Evolutionary conservation across 2,797 vertebrate species (phyloP), one percentile per base, ranked within the genome.

Genomic region (Mareca strepera): DNA sequence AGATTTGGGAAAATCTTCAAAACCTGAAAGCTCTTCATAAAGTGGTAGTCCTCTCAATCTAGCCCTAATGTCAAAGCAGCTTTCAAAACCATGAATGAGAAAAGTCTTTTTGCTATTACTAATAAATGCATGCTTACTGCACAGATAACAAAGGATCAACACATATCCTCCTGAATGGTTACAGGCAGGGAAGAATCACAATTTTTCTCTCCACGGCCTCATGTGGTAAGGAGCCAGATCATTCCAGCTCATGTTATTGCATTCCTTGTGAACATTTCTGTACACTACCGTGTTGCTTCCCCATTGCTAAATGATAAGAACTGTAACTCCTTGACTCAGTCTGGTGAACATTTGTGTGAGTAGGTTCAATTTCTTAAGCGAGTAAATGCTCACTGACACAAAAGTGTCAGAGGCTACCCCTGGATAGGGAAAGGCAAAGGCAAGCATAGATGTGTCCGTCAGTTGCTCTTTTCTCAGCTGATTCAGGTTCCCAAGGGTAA

Each of bases 251-350:
- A 68, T 82, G 76, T 93, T 94, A 88, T 82, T 96, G 23, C 74
- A 86, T 94, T 96, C 88, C 58, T 83, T 62, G 73, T 33, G 95
- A 82, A 46, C 85, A 91, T 93, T 96, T 68, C 70, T 91, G 56
- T 56, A 67, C 59, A 91, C 74, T 60, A 75, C 39, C 17, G 53
- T 64, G 16, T 43, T 3, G 11, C 76, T 93, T 94, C 80, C 60
- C 74, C 0, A 4, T 37, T 72, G 33, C 48, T 88, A 84, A 76
- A 7, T 43, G 91, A 84, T 93, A 93, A 96, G 85, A 41, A 59
- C 25, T 93, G 23, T 33, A 86, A 76, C 43, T 82, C 21, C 21
- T 79, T 76, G 55, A 44, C 33, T 90, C 10, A 2, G 39, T 64
- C 50, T 59, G 35, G 39, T 68, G 91, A 79, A 64, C 26, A 18